A percentile compares a stretch with the other conserved stretches of the same genome.
Conservation (phyloP, 2,797 vertebrate genomes). For the Heteromormyrus szaboi region DNA sequence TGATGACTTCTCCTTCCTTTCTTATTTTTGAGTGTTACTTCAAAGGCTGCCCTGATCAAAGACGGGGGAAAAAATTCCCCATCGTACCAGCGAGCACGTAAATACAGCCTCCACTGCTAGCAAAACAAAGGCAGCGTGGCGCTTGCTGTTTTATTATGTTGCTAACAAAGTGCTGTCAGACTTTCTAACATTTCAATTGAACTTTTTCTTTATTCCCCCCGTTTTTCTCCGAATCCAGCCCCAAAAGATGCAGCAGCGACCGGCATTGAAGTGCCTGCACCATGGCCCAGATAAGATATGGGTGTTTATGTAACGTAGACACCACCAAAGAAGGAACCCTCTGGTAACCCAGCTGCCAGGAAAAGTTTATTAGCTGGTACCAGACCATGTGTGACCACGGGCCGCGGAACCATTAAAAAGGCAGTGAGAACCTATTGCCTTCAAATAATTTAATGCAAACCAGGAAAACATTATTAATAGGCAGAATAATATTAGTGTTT, state of each 20-base stretch:
- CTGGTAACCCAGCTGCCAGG: background rate
- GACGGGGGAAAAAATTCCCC: constrained; percentile 63
- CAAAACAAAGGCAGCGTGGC: constrained; percentile 69
- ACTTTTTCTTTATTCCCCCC: constrained; percentile 29
- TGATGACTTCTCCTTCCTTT: constrained; percentile 59
- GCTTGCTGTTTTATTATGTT: constrained; percentile 49
- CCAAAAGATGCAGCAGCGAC: constrained; percentile 54
- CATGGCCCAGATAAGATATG: constrained; percentile 62
- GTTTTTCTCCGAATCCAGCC: constrained; percentile 44
- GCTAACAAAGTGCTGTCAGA: constrained; percentile 58
- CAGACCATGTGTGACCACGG: background rate
- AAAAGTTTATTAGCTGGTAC: background rate
- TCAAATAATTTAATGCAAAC: background rate
- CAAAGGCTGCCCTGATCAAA: constrained; percentile 79
- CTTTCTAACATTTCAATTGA: constrained; percentile 60
- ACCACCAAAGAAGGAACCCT: background rate
- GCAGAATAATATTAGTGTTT: background rate
- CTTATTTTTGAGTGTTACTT: constrained; percentile 64
- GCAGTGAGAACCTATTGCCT: background rate
- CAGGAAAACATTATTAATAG: background rate
- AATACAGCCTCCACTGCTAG: constrained; percentile 40
- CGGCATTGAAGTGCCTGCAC: constrained; percentile 59
- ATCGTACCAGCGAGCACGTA: constrained; percentile 58
- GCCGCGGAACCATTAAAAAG: background rate
- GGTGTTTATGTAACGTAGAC: background rate